Conservation (phyloP, 1,140 invertebrate species). For the Drosophila kohkoa region DNA sequence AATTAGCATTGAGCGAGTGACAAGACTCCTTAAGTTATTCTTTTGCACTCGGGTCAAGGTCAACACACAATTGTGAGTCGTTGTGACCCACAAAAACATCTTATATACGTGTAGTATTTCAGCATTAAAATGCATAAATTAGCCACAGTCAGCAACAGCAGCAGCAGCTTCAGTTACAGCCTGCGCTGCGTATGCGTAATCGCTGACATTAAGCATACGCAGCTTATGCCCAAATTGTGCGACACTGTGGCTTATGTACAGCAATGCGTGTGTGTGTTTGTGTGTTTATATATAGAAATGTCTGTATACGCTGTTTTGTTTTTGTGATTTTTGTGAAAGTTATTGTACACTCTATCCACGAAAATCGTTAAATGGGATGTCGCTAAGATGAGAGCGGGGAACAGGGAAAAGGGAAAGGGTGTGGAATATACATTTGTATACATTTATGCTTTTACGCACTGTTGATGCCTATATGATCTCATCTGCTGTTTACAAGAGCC, state of each 20-base stretch:
- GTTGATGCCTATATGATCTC: not conserved
- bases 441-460: not conserved
- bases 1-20: slow-evolving; percentile 9
- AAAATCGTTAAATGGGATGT: not conserved
- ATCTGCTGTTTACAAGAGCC: not conserved
- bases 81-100: slow-evolving; percentile 22
- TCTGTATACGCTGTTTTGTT: slow-evolving; percentile 17
- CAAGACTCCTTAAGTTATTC: slow-evolving; percentile 13
- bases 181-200: slow-evolving; percentile 70
- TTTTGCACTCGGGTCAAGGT: slow-evolving; percentile 22
- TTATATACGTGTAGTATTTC: not conserved
- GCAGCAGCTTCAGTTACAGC: slow-evolving; percentile 5
- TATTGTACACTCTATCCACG: not conserved
- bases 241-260: slow-evolving; percentile 6
- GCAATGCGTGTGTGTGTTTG: too few species aligned
- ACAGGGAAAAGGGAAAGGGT: not conserved
- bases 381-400: not conserved
- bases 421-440: not conserved
- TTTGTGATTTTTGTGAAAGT: not conserved
- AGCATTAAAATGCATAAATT: slow-evolving; percentile 53
- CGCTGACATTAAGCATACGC: slow-evolving; percentile 65
- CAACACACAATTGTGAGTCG: not conserved
- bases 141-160: slow-evolving; percentile 14
- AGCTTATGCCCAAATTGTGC: slow-evolving; percentile 23
- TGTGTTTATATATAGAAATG: not conserved